These are phyloP conservation scores for Semicossyphus pulcher DNA, from an alignment of 2,113 vertebrate genomes.

Conservation along the genomic window DNA sequence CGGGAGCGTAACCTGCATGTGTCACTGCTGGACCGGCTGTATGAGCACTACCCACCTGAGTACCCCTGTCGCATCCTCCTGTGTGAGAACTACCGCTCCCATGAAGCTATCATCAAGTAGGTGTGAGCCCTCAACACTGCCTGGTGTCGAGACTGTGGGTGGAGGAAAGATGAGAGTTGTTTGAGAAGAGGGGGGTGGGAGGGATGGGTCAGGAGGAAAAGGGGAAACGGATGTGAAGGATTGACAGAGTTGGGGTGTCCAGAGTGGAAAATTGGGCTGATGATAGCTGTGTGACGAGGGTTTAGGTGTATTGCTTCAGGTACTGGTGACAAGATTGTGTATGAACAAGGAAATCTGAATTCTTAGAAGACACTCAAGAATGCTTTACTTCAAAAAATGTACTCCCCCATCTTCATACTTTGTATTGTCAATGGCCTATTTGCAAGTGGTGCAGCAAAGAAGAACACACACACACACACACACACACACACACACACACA, in stretches of 20 bases:
- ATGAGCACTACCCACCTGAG: constrained; percentile 97
- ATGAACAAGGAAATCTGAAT: neutral
- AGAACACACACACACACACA: neutral
- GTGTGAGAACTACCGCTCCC: constrained; percentile 99
- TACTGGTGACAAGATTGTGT: neutral
- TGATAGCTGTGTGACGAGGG: neutral
- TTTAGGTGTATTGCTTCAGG: neutral
- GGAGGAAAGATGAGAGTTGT: neutral
- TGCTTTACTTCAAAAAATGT: no score
- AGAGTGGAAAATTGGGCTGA: neutral
- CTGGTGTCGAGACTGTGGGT: constrained; percentile 30
- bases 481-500: neutral
- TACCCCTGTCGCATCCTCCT: constrained; percentile 98
- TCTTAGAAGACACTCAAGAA: neutral
- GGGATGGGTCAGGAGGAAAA: neutral
- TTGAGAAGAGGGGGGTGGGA: neutral
- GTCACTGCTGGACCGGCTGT: constrained; percentile 95
- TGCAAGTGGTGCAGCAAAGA: neutral
- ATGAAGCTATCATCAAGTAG: constrained; percentile 99
- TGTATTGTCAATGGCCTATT: neutral
- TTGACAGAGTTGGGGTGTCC: neutral
- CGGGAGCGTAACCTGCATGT: constrained; percentile 97
- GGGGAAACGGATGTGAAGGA: neutral
- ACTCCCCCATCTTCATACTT: neutral
- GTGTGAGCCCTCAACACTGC: constrained; percentile 84